Conservation (phyloP, 1,140 invertebrate species). For the Rhizoglyphus robini region DNA sequence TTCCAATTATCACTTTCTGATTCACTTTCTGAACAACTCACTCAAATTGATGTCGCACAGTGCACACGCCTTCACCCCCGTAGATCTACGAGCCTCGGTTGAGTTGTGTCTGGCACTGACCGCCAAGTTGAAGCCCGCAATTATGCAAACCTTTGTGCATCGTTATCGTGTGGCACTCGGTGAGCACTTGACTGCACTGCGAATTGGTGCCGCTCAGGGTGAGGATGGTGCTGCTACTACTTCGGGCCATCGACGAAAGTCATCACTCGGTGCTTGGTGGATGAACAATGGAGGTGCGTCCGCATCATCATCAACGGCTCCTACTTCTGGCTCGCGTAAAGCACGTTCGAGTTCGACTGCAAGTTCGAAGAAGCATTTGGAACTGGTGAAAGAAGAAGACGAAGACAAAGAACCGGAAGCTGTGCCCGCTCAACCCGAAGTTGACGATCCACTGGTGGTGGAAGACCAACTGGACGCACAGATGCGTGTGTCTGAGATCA, state of each 20-base stretch:
- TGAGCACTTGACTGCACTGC: neutral
- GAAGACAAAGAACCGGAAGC: neutral
- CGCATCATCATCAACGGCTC: neutral
- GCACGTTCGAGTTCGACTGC: neutral
- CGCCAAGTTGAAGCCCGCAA: constrained; percentile 20
- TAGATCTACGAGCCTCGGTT: constrained; percentile 15
- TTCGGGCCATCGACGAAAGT: neutral
- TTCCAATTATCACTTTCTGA: constrained; percentile 14
- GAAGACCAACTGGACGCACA: neutral
- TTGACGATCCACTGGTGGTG: neutral
- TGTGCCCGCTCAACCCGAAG: no score
- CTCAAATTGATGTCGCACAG: neutral
- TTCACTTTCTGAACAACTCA: constrained; percentile 15
- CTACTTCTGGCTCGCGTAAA: neutral
- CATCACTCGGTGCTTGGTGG: neutral
- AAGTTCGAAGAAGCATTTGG: neutral
- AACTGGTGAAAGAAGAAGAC: neutral
- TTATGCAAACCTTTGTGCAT: constrained; percentile 19
- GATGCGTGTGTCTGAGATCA: neutral
- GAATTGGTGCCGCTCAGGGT: neutral
- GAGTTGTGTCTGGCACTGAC: constrained; percentile 15
- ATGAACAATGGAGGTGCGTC: neutral
- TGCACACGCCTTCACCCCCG: neutral
- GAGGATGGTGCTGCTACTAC: neutral
- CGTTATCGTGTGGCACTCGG: neutral